Conservation (phyloP, 2,888 invertebrate species). For the Chaetoderma sp. region DNA sequence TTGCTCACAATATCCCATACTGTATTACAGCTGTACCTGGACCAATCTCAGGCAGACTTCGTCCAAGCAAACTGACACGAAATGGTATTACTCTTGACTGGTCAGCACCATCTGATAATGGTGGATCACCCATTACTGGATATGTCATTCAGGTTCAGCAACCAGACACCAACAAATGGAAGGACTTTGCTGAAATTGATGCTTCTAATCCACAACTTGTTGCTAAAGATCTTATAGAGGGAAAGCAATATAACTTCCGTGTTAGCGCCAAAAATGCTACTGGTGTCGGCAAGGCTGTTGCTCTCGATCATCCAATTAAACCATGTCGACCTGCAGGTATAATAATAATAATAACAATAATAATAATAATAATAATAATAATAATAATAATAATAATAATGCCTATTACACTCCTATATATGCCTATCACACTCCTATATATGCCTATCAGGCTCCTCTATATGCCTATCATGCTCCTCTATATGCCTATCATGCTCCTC, state of each 20-base stretch:
- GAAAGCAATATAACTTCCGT: conserved; percentile 90
- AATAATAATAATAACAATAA: conserved; percentile 8
- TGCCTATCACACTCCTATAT: too few relatives aligned
- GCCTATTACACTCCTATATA: too few relatives aligned
- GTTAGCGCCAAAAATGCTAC: conserved; percentile 89
- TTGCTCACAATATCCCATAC: too few relatives aligned
- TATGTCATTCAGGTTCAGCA: conserved; percentile 73
- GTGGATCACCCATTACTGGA: conserved; percentile 55
- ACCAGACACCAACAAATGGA: conserved; percentile 86
- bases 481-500: too few relatives aligned
- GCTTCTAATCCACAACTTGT: conserved; percentile 30
- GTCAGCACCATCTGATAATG: conserved; percentile 58
- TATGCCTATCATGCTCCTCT: too few relatives aligned
- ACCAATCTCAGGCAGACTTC: conserved; percentile 71
- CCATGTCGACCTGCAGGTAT: conserved; percentile 60
- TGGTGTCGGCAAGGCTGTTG: conserved; percentile 76
- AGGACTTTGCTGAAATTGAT: conserved; percentile 69
- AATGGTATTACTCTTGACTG: conserved; percentile 82
- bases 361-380: not conserved
- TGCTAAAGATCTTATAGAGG: conserved; percentile 78
- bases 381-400: not conserved
- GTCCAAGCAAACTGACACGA: conserved; percentile 83
- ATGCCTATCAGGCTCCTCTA: too few relatives aligned
- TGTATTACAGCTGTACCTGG: conserved; percentile 63
- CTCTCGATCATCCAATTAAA: conserved; percentile 71